Evolutionary conservation across 2,888 invertebrate species (phyloP).

Genomic region (Prosapia bicincta): DNA sequence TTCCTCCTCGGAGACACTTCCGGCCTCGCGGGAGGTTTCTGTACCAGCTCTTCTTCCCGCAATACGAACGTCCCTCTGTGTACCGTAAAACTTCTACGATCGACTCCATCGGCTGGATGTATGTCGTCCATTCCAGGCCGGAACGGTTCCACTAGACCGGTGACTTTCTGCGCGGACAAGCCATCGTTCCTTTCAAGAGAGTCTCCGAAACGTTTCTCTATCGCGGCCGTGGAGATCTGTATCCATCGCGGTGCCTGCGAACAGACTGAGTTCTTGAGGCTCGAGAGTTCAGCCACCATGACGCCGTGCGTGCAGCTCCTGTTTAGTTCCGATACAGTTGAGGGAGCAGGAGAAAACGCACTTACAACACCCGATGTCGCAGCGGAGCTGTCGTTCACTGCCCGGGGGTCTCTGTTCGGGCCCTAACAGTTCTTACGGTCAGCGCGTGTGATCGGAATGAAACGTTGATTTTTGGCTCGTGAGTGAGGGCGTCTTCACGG

Average conservation of each 20-base stretch:
- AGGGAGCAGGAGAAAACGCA: constrained; percentile 21
- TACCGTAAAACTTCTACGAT: constrained; percentile 16
- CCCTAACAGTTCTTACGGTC: no score
- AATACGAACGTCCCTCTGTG: constrained; percentile 17
- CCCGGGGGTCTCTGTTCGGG: no score
- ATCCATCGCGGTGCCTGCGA: constrained; percentile 24
- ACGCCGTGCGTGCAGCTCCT: neutral
- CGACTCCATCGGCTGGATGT: constrained; percentile 4
- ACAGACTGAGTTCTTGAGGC: constrained; percentile 16
- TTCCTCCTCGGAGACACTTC: constrained; percentile 17
- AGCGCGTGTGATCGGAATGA: neutral
- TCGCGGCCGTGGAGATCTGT: constrained; percentile 20
- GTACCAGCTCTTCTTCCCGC: constrained; percentile 20
- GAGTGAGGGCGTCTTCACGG: neutral
- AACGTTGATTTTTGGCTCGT: neutral
- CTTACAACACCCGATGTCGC: neutral
- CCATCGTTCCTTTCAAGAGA: constrained; percentile 19
- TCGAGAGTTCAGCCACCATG: constrained; percentile 22
- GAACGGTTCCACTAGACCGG: constrained; percentile 14
- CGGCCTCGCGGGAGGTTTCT: constrained; percentile 6
- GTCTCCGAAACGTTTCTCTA: constrained; percentile 21
- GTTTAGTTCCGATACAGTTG: neutral
- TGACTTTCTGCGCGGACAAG: constrained; percentile 6
- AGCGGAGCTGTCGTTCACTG: neutral
- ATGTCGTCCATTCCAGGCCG: constrained; percentile 14